A percentile compares a stretch with the other conserved stretches of the same genome.
Evolutionary conservation across 2,888 invertebrate genomes (phyloP).

Genomic region (Anticlea derivata): DNA sequence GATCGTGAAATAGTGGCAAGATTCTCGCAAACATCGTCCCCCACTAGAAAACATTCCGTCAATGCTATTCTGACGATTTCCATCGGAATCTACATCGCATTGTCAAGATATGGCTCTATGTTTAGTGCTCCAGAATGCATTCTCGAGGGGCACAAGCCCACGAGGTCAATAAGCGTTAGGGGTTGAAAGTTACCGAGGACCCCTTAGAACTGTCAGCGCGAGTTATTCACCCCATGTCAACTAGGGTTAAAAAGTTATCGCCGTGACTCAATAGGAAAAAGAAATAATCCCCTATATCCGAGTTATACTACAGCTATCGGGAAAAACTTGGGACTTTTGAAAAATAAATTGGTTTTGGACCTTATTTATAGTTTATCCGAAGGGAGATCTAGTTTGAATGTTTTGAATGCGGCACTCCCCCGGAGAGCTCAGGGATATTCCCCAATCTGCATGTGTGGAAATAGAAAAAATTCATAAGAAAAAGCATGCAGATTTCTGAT

Average conservation of each 20-base stretch:
- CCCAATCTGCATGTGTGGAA: slow-evolving; percentile 28
- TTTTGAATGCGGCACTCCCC: slow-evolving; percentile 20
- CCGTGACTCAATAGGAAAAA: slow-evolving; percentile 61
- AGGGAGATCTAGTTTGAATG: slow-evolving; percentile 29
- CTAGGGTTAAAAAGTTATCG: slow-evolving; percentile 75
- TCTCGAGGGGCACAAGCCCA: slow-evolving; percentile 50
- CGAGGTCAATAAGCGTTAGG: slow-evolving; percentile 70
- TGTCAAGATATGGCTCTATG: slow-evolving; percentile 55
- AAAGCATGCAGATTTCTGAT: slow-evolving; percentile 32
- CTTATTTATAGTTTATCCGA: slow-evolving; percentile 30
- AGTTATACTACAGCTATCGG: slow-evolving; percentile 31
- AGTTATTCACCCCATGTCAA: slow-evolving; percentile 75
- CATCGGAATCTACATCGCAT: slow-evolving; percentile 55
- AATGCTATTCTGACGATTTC: slow-evolving; percentile 57
- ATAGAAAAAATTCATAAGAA: slow-evolving; percentile 35
- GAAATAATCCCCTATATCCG: slow-evolving; percentile 59
- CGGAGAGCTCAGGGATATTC: slow-evolving; percentile 11
- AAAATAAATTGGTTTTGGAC: slow-evolving; percentile 45
- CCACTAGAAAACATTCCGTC: slow-evolving; percentile 48
- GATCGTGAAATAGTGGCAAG: slow-evolving; percentile 32
- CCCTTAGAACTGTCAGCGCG: slow-evolving; percentile 72
- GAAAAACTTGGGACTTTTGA: slow-evolving; percentile 42
- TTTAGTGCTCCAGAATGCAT: slow-evolving; percentile 62
- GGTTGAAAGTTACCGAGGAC: slow-evolving; percentile 58
- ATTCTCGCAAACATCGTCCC: slow-evolving; percentile 38